Percentiles rank a stretch among this genome's conserved stretches.
Evolutionary conservation across 2,888 invertebrate species (phyloP).

Genomic region (Spicauda simplicius): DNA sequence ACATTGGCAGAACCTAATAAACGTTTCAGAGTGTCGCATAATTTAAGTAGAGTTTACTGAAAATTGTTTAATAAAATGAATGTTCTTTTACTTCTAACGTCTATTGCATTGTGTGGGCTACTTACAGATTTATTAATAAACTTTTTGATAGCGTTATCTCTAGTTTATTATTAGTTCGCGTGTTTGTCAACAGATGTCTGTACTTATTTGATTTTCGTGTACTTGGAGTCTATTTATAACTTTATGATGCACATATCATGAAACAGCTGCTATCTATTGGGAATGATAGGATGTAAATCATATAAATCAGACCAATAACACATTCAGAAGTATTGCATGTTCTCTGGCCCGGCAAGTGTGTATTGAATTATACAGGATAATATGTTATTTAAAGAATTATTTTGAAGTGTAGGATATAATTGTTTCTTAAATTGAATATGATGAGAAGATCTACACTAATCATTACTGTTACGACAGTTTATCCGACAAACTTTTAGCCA

Average conservation of each 20-base stretch:
- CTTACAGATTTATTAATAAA: conserved; percentile 11
- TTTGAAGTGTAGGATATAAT: no score
- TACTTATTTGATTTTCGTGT: conserved; percentile 40
- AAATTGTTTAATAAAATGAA: background rate
- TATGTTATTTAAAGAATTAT: no score
- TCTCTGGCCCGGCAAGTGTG: background rate
- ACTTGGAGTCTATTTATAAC: conserved; percentile 18
- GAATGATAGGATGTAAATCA: conserved; percentile 52
- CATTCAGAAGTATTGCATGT: background rate
- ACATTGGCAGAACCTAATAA: conserved; percentile 3
- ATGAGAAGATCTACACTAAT: no score
- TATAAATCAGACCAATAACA: background rate
- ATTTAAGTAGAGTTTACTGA: background rate
- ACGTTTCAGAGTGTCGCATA: background rate
- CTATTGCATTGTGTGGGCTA: conserved; percentile 8
- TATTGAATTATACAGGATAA: no score
- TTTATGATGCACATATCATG: conserved; percentile 31
- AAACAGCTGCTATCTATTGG: conserved; percentile 38
- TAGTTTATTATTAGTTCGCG: conserved; percentile 43
- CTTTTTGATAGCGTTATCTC: conserved; percentile 40
- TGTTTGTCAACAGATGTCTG: conserved; percentile 61
- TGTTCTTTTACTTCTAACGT: background rate
- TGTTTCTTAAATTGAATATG: no score
- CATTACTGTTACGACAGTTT: no score
- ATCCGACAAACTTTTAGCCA: no score